Conservation (phyloP, 2,888 invertebrate species). For the Deilephila elpenor region DNA sequence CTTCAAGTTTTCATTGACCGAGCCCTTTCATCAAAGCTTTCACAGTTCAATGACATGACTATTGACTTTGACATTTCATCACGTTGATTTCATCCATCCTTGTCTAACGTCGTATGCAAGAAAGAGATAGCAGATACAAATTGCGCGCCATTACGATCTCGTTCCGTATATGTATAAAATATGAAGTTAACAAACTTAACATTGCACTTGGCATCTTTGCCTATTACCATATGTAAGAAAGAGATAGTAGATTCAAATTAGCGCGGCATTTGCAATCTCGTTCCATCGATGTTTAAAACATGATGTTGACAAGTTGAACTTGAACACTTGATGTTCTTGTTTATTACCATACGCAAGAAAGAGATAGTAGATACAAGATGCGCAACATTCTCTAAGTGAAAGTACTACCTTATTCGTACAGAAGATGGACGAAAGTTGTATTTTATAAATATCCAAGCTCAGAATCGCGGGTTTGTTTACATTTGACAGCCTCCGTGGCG, state of each 20-base stretch:
- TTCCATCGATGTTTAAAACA: neutral
- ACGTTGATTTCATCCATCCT: too few relatives aligned
- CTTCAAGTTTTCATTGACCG: neutral
- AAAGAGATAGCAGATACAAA: neutral
- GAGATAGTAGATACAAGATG: neutral
- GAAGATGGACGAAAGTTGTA: constrained; percentile 13
- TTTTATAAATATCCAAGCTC: neutral
- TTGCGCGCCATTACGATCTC: neutral
- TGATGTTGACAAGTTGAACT: constrained; percentile 8
- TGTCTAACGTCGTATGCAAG: neutral
- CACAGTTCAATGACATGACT: neutral
- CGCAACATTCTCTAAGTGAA: constrained; percentile 14
- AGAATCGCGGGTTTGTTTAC: neutral
- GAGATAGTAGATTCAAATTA: neutral
- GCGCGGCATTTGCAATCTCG: constrained; percentile 7
- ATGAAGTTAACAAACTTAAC: neutral
- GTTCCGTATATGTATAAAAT: neutral
- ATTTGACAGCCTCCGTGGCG: neutral
- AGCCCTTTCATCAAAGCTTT: neutral
- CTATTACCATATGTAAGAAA: neutral
- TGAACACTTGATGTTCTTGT: neutral
- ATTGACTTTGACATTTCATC: neutral
- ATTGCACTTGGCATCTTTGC: neutral
- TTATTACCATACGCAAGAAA: neutral
- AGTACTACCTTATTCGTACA: neutral